Evolutionary conservation across 2,888 invertebrate species (phyloP).

Genomic region (Xanthorhoe spadicearia): DNA sequence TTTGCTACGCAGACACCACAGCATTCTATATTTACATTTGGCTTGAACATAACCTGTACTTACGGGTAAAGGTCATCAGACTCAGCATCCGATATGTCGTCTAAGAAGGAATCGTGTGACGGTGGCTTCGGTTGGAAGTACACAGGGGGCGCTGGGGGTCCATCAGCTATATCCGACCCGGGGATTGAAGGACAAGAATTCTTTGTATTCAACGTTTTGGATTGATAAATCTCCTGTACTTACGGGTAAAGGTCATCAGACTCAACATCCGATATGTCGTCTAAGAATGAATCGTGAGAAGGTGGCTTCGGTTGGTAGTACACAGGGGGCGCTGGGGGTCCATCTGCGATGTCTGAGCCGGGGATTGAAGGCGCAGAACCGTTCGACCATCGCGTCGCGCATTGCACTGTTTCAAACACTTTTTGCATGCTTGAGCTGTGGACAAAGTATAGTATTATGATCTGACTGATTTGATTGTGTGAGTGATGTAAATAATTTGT

Average conservation of each 20-base stretch:
- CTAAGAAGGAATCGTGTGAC: conserved; percentile 82
- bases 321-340: conserved; percentile 74
- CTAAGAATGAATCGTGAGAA: conserved; percentile 82
- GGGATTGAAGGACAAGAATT: conserved; percentile 70
- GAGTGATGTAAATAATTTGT: no score
- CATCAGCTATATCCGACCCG: conserved; percentile 75
- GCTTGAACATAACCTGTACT: no score
- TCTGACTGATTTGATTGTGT: no score
- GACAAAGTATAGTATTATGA: conserved; percentile 38
- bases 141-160: conserved; percentile 74
- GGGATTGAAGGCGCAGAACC: conserved; percentile 72
- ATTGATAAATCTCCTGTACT: conserved; percentile 62
- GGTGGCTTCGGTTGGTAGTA: conserved; percentile 83
- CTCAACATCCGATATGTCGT: conserved; percentile 86
- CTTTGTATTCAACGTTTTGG: no score
- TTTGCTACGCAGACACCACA: no score
- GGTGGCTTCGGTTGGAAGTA: conserved; percentile 83
- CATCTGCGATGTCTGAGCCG: conserved; percentile 75
- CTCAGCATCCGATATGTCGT: conserved; percentile 86
- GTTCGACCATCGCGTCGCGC: conserved; percentile 87
- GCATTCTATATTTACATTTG: no score
- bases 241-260: conserved; percentile 91
- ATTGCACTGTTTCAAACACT: conserved; percentile 96
- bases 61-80: conserved; percentile 91
- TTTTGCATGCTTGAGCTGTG: conserved; percentile 92